These are phyloP conservation scores for Cranoglanis bouderius DNA, from an alignment of 2,113 vertebrate genomes.

Conservation along the genomic window DNA sequence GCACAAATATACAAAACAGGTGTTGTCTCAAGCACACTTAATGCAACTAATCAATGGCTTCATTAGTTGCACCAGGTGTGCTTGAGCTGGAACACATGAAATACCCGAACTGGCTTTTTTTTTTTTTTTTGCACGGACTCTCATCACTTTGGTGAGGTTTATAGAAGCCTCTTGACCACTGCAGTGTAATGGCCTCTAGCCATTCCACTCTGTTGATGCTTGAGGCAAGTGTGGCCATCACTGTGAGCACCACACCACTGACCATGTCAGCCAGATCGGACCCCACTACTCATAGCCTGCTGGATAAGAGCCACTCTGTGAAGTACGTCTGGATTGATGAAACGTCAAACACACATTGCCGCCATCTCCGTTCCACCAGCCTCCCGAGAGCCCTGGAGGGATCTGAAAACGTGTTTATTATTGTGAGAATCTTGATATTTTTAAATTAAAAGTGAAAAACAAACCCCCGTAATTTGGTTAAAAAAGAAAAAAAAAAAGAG, in stretches of 20 bases:
- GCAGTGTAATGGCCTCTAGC: neutral
- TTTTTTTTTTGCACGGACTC: neutral
- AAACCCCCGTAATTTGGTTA: neutral
- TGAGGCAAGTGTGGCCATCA: slow-evolving; percentile 10
- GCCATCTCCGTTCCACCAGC: neutral
- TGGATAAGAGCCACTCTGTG: slow-evolving; percentile 32
- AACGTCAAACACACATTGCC: neutral
- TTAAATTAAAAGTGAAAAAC: neutral
- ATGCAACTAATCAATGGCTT: too few species aligned
- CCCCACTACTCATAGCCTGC: neutral
- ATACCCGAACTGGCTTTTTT: too few species aligned
- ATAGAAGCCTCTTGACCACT: neutral
- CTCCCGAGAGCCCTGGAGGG: neutral
- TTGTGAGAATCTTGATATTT: neutral
- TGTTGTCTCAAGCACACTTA: too few species aligned
- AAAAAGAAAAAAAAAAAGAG: neutral
- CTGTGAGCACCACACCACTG: slow-evolving; percentile 13
- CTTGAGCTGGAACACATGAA: too few species aligned
- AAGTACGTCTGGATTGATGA: slow-evolving; percentile 11
- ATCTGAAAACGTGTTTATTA: neutral
- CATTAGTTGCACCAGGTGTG: too few species aligned
- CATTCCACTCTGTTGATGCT: slow-evolving; percentile 25
- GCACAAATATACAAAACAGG: too few species aligned
- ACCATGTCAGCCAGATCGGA: slow-evolving; percentile 30
- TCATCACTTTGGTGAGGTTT: neutral